phyloP scores from a whole-genome alignment of 2,113 vertebrate genomes.

The Cyprinodon tularosa region DNA sequence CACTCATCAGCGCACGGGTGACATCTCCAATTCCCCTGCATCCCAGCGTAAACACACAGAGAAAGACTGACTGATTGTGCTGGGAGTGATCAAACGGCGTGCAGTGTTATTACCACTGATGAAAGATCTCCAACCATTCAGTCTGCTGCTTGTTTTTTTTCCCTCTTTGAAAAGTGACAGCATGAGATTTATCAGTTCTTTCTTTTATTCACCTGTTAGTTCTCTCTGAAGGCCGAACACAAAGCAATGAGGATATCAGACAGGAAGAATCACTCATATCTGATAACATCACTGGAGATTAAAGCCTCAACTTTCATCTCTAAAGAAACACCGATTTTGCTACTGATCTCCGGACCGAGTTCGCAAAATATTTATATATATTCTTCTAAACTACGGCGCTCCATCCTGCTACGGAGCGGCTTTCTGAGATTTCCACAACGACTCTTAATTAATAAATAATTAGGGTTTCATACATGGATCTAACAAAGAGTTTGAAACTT shows the following conservation, averaged over 20 bases:
- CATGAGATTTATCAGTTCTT: not conserved
- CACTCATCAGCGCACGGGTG: conserved; percentile 35
- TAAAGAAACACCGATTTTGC: too few relatives aligned
- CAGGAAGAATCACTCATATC: too few relatives aligned
- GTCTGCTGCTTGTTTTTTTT: not conserved
- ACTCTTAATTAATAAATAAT: too few relatives aligned
- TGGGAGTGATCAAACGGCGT: conserved; percentile 5
- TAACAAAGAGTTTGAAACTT: too few relatives aligned
- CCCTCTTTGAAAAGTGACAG: too few relatives aligned
- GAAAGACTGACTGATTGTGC: conserved; percentile 46
- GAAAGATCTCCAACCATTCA: not conserved
- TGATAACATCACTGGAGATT: not conserved
- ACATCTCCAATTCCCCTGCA: conserved; percentile 55
- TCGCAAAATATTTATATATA: too few relatives aligned
- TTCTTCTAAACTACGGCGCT: too few relatives aligned
- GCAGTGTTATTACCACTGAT: not conserved
- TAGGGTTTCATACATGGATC: too few relatives aligned
- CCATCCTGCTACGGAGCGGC: too few relatives aligned
- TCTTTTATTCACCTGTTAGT: not conserved
- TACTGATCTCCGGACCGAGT: too few relatives aligned
- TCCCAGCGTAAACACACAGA: conserved; percentile 64
- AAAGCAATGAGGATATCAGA: not conserved
- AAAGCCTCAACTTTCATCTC: too few relatives aligned
- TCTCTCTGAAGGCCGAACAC: not conserved
- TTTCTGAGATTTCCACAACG: too few relatives aligned